Evolutionary conservation across 2,797 vertebrate genomes (phyloP).

Genomic region (Astyanax mexicanus): DNA sequence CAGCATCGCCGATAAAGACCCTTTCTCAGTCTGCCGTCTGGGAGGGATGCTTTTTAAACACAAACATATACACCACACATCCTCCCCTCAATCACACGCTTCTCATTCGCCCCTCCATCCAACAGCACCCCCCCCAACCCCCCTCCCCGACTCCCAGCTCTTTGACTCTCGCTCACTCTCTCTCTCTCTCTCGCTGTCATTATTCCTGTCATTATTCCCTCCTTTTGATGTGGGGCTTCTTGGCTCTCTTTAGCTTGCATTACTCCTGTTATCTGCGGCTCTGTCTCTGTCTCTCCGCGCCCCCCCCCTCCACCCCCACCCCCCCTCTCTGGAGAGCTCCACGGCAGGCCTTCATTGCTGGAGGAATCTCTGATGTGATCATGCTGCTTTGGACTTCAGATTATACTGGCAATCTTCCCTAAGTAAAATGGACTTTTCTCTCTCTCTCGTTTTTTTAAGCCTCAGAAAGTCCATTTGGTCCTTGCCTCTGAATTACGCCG

Average conservation of each 20-base stretch:
- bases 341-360: slow-evolving; percentile 64
- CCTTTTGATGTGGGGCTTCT: slow-evolving; percentile 81
- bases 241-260: slow-evolving; percentile 76
- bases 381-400: slow-evolving; percentile 69
- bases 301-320: slow-evolving; percentile 38
- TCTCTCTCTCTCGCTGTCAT: slow-evolving; percentile 71
- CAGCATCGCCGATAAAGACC: slow-evolving; percentile 75
- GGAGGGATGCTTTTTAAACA: slow-evolving; percentile 69
- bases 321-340: slow-evolving; percentile 73
- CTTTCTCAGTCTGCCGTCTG: slow-evolving; percentile 73
- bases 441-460: slow-evolving; percentile 51
- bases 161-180: slow-evolving; percentile 61
- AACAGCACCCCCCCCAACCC: too few relatives aligned
- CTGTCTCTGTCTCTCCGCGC: slow-evolving; percentile 53
- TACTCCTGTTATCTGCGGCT: slow-evolving; percentile 71
- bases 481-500: slow-evolving; percentile 54
- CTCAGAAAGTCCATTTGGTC: slow-evolving; percentile 59
- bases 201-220: slow-evolving; percentile 83
- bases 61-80: slow-evolving; percentile 78
- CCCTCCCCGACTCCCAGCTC: slow-evolving; percentile 32
- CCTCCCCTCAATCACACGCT: slow-evolving; percentile 62
- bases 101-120: slow-evolving; percentile 38
- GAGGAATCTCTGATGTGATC: slow-evolving; percentile 71
- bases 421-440: slow-evolving; percentile 62
- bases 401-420: slow-evolving; percentile 62